Base-by-base conservation (phyloP, 1,140 invertebrate species). In the Reticulitermes speratus region DNA sequence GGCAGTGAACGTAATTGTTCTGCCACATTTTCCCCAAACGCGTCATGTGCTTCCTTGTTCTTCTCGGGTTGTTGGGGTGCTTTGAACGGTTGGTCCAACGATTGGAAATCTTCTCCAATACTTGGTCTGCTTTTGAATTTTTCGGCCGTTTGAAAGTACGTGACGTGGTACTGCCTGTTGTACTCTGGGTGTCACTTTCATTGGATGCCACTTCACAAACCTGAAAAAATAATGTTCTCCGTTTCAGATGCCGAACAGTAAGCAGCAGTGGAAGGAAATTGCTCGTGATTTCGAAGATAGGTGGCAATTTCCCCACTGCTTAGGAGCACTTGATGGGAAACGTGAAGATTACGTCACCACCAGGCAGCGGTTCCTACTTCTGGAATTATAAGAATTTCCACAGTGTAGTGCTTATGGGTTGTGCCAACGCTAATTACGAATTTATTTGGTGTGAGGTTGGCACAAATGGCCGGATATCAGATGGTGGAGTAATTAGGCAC, bases 261-360 rank as follows among this genome's bases (percentile, higher is more conserved):
- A 84, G 38, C 16, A 69, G 32, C 48, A 84, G 44, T 88, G 84
- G 86, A 84, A 44, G 65, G 25, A n/a, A 30, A 85, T 86, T 65
- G 87, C 86, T 75, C 30, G 87, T 16, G 84, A 86, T 45, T 89
- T 89, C 84, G 59, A 83, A 83, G 59, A 87, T 44, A 55, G 23
- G 25, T 89, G 87, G 88, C 82, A 89, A 30, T 89, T 88, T 87
- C 87, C 88, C 25, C 84, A 89, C 86, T 89, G 88, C 69, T 25
- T 89, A 65, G 89, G 88, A 52, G 88, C 88, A 11, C 87, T 89
- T 11, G 89, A 90, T 88, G 90, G 90, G n/a, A 90, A 90, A 81
- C 89, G 65, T 89, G 30, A 81, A 87, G 45, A 89, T 90, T 83
- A 55, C 85, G 86, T 52, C 59, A 44, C 89, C 89, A 45, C 52